Evolutionary conservation across 2,113 vertebrate genomes (phyloP).

Genomic region (Bambusicola thoracicus): DNA sequence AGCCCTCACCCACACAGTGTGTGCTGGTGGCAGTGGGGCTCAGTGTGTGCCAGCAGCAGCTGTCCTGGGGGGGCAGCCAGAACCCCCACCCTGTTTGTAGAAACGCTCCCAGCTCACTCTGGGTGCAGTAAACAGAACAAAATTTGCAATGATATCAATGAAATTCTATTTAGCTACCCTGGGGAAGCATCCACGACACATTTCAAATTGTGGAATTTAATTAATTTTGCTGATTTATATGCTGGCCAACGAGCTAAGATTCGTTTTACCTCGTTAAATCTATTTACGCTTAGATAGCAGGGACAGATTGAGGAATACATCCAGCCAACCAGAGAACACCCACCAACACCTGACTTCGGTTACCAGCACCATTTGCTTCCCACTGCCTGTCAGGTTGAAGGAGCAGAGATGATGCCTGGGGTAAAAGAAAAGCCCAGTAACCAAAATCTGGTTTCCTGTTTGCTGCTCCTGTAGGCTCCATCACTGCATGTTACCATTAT

Average conservation of each 20-base stretch:
- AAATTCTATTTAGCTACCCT: background rate
- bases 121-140: background rate
- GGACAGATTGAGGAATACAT: background rate
- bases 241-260: background rate
- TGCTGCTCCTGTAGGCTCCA: background rate
- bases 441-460: no score
- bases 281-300: background rate
- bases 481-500: accelerated
- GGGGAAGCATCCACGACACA: background rate
- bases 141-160: background rate
- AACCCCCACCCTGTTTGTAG: background rate
- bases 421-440: background rate
- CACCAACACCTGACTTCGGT: background rate
- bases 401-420: no score
- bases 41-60: background rate
- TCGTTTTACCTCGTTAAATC: background rate
- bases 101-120: accelerated
- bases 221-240: slow-evolving; percentile 45
- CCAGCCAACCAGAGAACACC: background rate
- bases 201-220: background rate
- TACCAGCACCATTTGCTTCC: background rate
- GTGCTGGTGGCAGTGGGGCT: no score
- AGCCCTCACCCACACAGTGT: background rate
- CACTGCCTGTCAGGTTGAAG: background rate
- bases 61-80: background rate